Conservation (phyloP, 2,113 vertebrate genomes). For the Erythrocercus mccallii region DNA sequence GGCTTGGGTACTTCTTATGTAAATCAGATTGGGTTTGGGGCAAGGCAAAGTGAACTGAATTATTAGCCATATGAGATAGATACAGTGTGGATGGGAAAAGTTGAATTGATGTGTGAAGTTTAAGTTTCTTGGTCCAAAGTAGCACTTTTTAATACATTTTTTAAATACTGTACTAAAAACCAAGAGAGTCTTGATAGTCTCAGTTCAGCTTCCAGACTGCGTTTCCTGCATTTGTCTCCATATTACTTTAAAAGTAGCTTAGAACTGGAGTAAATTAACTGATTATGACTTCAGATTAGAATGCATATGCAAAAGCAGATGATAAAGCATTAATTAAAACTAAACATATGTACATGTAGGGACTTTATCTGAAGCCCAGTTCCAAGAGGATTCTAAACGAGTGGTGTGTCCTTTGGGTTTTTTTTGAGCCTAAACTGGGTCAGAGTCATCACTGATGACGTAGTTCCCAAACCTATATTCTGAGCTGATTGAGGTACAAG, state of each 20-base stretch:
- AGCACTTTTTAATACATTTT: neutral
- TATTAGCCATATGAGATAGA: neutral
- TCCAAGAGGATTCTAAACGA: neutral
- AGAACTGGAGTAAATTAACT: neutral
- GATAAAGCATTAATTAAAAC: neutral
- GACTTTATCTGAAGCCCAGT: neutral
- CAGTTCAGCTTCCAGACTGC: neutral
- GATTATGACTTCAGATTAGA: neutral
- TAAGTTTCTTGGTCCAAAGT: neutral
- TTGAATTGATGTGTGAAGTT: neutral
- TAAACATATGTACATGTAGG: neutral
- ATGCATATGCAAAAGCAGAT: neutral
- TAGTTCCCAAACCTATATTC: neutral
- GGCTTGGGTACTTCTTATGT: neutral
- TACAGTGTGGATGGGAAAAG: neutral
- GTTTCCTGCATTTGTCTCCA: neutral
- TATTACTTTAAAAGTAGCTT: neutral
- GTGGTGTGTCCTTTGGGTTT: neutral
- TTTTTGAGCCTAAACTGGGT: neutral
- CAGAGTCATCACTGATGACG: neutral
- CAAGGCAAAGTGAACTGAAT: neutral
- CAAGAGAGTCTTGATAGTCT: neutral
- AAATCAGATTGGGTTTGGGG: neutral
- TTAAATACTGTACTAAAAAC: neutral
- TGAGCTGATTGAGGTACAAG: neutral